Evolutionary conservation across 2,113 vertebrate genomes (phyloP).

Genomic region (Coptodon rendalli): DNA sequence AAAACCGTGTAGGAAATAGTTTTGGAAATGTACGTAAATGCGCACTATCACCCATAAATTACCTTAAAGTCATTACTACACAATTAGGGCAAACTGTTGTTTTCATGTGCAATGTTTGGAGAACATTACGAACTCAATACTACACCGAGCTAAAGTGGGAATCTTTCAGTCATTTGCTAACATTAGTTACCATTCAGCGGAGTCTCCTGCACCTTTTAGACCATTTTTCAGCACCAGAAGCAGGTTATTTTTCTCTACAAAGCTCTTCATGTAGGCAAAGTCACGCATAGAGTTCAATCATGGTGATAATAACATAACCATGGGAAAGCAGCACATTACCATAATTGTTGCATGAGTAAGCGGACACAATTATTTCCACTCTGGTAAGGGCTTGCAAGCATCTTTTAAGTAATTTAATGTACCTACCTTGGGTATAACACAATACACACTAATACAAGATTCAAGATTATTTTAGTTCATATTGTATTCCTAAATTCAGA

Average conservation of each 20-base stretch:
- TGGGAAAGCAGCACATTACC: not conserved
- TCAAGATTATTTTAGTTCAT: not conserved
- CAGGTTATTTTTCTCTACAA: not conserved
- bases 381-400: not conserved
- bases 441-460: not conserved
- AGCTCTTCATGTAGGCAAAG: not conserved
- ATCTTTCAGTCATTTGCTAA: not conserved
- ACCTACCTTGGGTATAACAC: not conserved
- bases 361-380: not conserved
- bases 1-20: not conserved
- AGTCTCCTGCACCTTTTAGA: not conserved
- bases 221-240: not conserved
- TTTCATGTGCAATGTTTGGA: not conserved
- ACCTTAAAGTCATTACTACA: not conserved
- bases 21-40: not conserved
- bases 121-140: not conserved
- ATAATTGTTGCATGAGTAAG: not conserved
- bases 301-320: not conserved
- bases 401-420: not conserved
- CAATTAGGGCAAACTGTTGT: not conserved
- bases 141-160: not conserved
- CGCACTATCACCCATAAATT: not conserved
- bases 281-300: not conserved
- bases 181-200: not conserved
- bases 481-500: not conserved